Evolutionary conservation across 2,888 invertebrate species (phyloP).

Genomic region (Steinernema hermaphroditum): DNA sequence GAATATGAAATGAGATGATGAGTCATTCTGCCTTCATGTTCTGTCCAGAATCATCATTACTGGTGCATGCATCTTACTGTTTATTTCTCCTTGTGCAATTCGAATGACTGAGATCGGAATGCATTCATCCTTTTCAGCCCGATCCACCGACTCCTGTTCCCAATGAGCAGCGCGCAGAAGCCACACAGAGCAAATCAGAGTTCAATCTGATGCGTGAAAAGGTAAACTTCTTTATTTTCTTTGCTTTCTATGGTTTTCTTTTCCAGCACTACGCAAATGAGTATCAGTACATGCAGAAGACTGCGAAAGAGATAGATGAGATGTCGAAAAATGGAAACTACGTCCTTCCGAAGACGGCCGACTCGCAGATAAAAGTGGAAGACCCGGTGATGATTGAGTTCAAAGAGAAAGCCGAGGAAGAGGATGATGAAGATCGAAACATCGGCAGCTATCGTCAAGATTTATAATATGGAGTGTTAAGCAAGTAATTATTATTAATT

Average conservation of each 20-base stretch:
- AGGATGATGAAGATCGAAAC: constrained; percentile 23
- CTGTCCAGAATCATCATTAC: too few species aligned
- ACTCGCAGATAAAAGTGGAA: constrained; percentile 1
- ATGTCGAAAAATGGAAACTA: neutral
- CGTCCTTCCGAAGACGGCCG: neutral
- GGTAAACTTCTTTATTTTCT: neutral
- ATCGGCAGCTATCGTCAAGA: constrained; percentile 23
- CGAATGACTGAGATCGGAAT: neutral
- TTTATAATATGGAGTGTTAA: neutral
- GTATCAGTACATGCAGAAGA: neutral
- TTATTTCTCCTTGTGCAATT: neutral
- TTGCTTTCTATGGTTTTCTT: neutral
- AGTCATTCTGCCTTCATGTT: too few species aligned
- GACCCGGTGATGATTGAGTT: constrained; percentile 26
- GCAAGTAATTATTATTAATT: neutral
- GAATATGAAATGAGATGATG: too few species aligned
- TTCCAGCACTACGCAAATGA: constrained; percentile 33
- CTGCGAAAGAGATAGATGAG: constrained; percentile 26
- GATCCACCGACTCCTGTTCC: constrained; percentile 46
- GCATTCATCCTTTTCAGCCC: constrained; percentile 37
- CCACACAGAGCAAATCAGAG: neutral
- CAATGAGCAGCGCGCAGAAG: neutral
- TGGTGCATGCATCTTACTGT: neutral
- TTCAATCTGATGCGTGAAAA: constrained; percentile 23
- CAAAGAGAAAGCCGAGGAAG: constrained; percentile 13